phyloP scores from a whole-genome alignment of 2,888 invertebrate genomes.

The Pseudococcus jackbeardsleyi region DNA sequence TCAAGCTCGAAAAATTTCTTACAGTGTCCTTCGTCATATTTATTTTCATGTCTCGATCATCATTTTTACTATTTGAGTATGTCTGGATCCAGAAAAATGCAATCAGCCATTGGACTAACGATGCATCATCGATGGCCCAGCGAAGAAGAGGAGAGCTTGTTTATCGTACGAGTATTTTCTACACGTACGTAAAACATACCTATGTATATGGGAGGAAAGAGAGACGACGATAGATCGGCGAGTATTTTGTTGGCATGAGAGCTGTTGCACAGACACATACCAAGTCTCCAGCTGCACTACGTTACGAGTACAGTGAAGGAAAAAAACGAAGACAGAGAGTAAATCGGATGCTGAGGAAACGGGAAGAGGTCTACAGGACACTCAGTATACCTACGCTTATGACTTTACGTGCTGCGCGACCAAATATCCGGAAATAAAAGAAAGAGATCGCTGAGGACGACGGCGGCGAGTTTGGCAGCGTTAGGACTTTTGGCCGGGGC shows the following conservation, averaged over 20 bases:
- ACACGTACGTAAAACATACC: not conserved
- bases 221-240: not conserved
- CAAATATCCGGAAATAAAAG: slow-evolving; percentile 22
- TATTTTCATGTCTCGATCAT: too few species aligned
- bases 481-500: slow-evolving; percentile 14
- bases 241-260: not conserved
- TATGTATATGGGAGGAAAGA: not conserved
- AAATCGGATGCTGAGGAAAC: not conserved
- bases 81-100: too few species aligned
- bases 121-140: not conserved
- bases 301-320: not conserved
- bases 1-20: too few species aligned
- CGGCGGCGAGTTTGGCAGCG: slow-evolving; percentile 10
- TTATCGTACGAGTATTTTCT: not conserved
- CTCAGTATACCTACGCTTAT: not conserved
- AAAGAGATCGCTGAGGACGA: not conserved
- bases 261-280: not conserved
- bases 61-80: too few species aligned
- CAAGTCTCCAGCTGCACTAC: slow-evolving; percentile 12
- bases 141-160: not conserved
- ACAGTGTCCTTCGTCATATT: too few species aligned
- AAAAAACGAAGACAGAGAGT: not conserved
- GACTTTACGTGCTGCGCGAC: not conserved
- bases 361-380: not conserved
- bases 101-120: not conserved